A percentile compares a stretch with the other conserved stretches of the same genome.
Conservation (phyloP, 1,140 invertebrate species). For the Antheraea pernyi region DNA sequence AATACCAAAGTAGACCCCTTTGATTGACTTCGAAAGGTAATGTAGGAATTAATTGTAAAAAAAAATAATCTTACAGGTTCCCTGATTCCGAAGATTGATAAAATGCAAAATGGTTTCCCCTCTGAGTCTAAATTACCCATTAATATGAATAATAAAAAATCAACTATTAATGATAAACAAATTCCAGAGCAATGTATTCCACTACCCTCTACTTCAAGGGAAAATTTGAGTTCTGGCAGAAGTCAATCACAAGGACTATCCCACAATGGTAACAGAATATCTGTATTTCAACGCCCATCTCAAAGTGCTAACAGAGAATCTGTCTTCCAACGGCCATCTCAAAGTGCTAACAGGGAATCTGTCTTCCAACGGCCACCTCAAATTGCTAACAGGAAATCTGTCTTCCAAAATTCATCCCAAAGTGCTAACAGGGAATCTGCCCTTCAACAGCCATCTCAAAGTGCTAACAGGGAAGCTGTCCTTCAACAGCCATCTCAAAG, state of each 20-base stretch:
- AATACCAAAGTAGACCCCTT: too few species aligned
- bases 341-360: too few species aligned
- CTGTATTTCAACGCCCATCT: too few species aligned
- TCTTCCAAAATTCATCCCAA: constrained; percentile 47
- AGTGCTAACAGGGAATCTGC: constrained; percentile 35
- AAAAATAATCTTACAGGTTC: not conserved
- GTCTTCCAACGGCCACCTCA: not conserved
- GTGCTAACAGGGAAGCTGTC: too few species aligned
- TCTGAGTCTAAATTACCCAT: not conserved
- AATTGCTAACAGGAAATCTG: constrained; percentile 29
- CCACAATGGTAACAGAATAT: too few species aligned
- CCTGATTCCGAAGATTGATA: not conserved
- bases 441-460: constrained; percentile 40
- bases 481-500: too few species aligned
- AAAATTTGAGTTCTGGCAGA: not conserved
- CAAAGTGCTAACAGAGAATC: constrained; percentile 20
- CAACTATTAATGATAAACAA: not conserved
- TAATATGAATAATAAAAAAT: not conserved
- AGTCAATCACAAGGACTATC: not conserved
- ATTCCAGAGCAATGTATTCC: not conserved
- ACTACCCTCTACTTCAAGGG: not conserved
- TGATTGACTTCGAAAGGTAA: too few species aligned
- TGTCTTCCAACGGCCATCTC: constrained; percentile 60
- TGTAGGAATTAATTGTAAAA: not conserved
- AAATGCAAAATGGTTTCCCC: too few species aligned